Conservation (phyloP, 2,113 vertebrate genomes). For the Pelobates fuscus region DNA sequence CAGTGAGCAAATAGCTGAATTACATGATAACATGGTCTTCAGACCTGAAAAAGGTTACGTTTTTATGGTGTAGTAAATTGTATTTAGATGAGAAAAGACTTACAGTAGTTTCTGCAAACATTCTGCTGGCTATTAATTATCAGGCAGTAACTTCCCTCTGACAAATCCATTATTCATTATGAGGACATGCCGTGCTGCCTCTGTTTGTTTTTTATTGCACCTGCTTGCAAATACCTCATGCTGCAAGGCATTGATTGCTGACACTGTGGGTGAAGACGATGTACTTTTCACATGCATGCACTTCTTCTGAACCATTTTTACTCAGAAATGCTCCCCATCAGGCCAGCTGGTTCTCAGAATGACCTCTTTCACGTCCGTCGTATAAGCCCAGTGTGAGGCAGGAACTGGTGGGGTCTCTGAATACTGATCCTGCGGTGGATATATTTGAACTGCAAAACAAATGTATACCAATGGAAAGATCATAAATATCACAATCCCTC, state of each 20-base stretch:
- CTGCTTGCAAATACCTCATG: constrained; percentile 42
- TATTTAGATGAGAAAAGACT: constrained; percentile 51
- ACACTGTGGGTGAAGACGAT: constrained; percentile 12
- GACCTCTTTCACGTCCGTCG: background rate
- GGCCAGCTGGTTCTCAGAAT: background rate
- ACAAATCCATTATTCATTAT: constrained; percentile 52
- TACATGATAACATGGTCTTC: constrained; percentile 51
- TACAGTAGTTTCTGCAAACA: constrained; percentile 55
- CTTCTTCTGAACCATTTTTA: background rate
- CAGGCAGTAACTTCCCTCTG: constrained; percentile 45
- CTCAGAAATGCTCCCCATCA: background rate
- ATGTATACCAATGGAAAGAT: background rate
- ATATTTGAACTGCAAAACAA: background rate
- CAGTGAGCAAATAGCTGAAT: constrained; percentile 29
- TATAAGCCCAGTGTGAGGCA: background rate
- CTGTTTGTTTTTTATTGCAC: constrained; percentile 44
- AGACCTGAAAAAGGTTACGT: constrained; percentile 52
- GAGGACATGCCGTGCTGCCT: constrained; percentile 31
- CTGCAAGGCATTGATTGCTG: constrained; percentile 34
- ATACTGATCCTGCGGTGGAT: background rate
- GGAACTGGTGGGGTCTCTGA: background rate
- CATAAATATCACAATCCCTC: background rate
- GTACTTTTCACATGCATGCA: constrained; percentile 22
- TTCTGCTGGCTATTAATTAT: constrained; percentile 62
- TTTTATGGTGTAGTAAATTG: constrained; percentile 61